phyloP scores from a whole-genome alignment of 2,113 vertebrate species.

The Synodontis membranacea region DNA sequence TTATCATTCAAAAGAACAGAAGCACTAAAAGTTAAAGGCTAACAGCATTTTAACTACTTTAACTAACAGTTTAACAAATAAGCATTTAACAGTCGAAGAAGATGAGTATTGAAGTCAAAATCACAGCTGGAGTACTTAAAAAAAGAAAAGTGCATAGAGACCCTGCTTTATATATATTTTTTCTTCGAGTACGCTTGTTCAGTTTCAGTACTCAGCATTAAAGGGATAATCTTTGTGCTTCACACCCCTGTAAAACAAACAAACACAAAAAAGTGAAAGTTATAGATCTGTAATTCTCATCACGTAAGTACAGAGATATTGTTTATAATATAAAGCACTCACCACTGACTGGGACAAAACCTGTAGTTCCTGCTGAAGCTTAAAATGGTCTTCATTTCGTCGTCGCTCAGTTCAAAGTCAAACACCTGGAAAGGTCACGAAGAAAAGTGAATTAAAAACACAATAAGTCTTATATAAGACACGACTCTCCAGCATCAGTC shows the following conservation, averaged over 20 bases:
- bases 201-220: conserved; percentile 62
- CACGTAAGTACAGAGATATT: neutral
- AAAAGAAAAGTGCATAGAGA: neutral
- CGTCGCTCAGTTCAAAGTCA: conserved; percentile 84
- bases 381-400: conserved; percentile 81
- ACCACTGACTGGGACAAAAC: conserved; percentile 78
- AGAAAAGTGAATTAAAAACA: conserved; percentile 6
- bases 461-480: neutral
- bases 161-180: neutral
- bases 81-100: too few species aligned
- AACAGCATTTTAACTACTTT: too few species aligned
- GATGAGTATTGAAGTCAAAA: too few species aligned
- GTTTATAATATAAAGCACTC: conserved; percentile 54
- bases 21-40: too few species aligned
- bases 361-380: conserved; percentile 86
- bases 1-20: too few species aligned
- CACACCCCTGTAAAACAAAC: conserved; percentile 42
- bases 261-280: neutral
- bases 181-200: neutral
- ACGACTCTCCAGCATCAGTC: too few species aligned
- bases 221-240: conserved; percentile 74
- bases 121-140: neutral
- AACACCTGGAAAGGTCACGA: conserved; percentile 78
- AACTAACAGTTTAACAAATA: too few species aligned
- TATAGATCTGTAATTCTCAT: neutral